phyloP scores from a whole-genome alignment of 2,113 vertebrate species.

The Macaca nemestrina region DNA sequence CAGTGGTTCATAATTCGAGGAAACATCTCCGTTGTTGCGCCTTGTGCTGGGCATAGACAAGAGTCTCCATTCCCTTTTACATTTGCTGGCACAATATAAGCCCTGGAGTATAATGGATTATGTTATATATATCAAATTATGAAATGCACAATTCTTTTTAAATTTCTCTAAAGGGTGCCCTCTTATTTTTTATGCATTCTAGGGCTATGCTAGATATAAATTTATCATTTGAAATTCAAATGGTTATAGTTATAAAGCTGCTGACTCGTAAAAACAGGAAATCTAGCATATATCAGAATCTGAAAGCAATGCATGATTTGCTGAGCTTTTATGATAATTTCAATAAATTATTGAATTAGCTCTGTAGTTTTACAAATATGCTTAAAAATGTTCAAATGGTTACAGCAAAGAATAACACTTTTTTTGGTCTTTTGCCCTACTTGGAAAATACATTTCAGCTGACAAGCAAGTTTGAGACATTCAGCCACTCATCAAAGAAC shows the following conservation, averaged over 20 bases:
- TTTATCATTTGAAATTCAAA: conserved; percentile 96
- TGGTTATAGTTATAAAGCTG: conserved; percentile 89
- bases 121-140: conserved; percentile 81
- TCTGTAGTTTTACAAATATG: conserved; percentile 71
- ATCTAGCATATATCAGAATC: conserved; percentile 74
- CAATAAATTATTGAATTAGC: conserved; percentile 82
- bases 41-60: neutral
- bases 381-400: conserved; percentile 69
- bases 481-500: conserved; percentile 58
- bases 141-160: conserved; percentile 71
- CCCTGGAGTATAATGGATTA: conserved; percentile 75
- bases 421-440: conserved; percentile 56
- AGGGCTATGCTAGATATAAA: conserved; percentile 88
- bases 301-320: conserved; percentile 77
- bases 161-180: conserved; percentile 80
- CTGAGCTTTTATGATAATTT: conserved; percentile 82
- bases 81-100: conserved; percentile 56
- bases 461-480: conserved; percentile 63
- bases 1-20: neutral
- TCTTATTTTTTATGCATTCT: conserved; percentile 88
- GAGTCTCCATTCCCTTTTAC: conserved; percentile 9
- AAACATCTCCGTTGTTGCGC: conserved; percentile 19
- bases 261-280: conserved; percentile 92
- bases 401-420: conserved; percentile 61
- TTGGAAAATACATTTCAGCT: conserved; percentile 71